Conservation (phyloP, 2,113 vertebrate species). For the Trogon melanurus region DNA sequence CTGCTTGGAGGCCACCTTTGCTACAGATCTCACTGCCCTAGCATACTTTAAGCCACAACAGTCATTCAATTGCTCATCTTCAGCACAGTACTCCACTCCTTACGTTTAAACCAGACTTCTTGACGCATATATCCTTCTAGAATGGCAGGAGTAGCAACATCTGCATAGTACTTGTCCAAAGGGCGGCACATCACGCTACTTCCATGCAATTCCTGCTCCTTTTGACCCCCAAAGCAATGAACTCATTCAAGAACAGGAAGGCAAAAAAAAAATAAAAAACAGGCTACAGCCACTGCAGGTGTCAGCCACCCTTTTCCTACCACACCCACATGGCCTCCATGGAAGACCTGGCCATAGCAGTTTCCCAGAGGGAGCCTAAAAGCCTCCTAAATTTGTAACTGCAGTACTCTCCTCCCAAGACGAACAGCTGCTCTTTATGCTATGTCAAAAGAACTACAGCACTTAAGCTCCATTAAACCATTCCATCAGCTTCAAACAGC, state of each 20-base stretch:
- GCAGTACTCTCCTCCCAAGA: not conserved
- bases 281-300: not conserved
- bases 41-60: not conserved
- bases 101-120: not conserved
- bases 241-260: constrained; percentile 19
- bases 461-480: not conserved
- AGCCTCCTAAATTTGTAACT: not conserved
- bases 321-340: not conserved
- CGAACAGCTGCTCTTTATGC: not conserved
- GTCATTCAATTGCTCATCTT: not conserved
- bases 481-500: not conserved
- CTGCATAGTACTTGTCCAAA: not conserved
- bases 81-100: not conserved
- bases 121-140: not conserved
- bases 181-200: not conserved
- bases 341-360: not conserved
- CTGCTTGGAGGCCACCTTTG: not conserved
- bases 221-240: not conserved
- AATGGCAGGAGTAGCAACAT: accelerated
- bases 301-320: not conserved
- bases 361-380: not conserved
- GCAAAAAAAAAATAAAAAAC: not conserved
- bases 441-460: not conserved
- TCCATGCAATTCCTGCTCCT: not conserved
- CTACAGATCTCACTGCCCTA: not conserved